Evolutionary conservation across 2,113 vertebrate species (phyloP).

Genomic region (Potamarius usumacintae): DNA sequence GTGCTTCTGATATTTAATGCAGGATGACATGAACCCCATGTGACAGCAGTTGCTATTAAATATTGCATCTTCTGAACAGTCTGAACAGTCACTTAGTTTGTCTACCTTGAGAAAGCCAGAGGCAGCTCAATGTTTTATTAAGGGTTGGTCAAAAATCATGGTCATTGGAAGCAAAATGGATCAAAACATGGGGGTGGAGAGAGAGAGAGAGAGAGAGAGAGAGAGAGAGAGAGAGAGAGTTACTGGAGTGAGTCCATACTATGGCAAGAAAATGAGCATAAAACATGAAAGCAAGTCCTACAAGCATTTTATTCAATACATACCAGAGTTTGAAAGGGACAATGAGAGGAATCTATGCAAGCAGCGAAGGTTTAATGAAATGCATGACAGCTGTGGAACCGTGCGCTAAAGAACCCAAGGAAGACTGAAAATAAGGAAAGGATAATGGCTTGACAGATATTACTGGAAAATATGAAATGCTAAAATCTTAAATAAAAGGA

Average conservation of each 20-base stretch:
- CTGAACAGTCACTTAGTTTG: background rate
- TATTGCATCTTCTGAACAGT: background rate
- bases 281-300: background rate
- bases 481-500: no score
- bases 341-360: background rate
- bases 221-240: background rate
- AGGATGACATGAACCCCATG: background rate
- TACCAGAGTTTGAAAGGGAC: background rate
- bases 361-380: background rate
- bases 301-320: background rate
- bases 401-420: background rate
- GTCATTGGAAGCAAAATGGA: background rate
- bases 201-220: background rate
- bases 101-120: background rate
- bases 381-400: background rate
- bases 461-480: no score
- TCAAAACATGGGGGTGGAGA: background rate
- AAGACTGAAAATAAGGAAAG: background rate
- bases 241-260: no score
- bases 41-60: background rate
- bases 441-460: no score
- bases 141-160: background rate
- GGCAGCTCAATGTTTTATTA: background rate
- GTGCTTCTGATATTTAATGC: constrained; percentile 2
- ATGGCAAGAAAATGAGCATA: background rate